Evolutionary conservation across 2,888 invertebrate species (phyloP).

Genomic region (Hirtodrosophila duncani): DNA sequence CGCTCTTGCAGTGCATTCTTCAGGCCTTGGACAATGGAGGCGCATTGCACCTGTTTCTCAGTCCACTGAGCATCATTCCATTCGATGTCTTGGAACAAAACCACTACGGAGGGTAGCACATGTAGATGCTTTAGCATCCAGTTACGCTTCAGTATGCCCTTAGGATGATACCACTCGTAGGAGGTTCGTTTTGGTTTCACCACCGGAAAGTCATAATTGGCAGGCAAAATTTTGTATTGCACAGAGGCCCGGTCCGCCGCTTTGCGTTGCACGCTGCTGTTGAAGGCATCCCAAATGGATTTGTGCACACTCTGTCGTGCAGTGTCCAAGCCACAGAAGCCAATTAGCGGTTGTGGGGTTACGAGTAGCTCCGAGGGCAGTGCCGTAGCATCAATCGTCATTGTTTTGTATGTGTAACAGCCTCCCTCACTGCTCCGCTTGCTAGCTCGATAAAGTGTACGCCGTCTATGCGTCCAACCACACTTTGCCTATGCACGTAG

Average conservation of each 20-base stretch:
- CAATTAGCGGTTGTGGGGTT: constrained; percentile 91
- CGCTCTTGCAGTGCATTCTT: constrained; percentile 79
- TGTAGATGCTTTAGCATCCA: constrained; percentile 97
- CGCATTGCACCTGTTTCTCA: constrained; percentile 96
- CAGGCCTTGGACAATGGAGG: constrained; percentile 90
- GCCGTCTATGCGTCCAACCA: too few species aligned
- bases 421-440: too few species aligned
- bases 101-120: constrained; percentile 93
- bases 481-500: too few species aligned
- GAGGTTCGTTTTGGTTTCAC: constrained; percentile 91
- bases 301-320: constrained; percentile 91
- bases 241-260: constrained; percentile 84
- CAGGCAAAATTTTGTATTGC: constrained; percentile 88
- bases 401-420: constrained; percentile 55
- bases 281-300: constrained; percentile 95
- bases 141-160: constrained; percentile 94
- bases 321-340: constrained; percentile 92
- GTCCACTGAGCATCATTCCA: constrained; percentile 98
- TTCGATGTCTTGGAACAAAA: constrained; percentile 97
- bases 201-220: constrained; percentile 92
- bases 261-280: constrained; percentile 83
- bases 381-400: constrained; percentile 83
- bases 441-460: too few species aligned
- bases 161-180: constrained; percentile 97
- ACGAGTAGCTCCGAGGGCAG: constrained; percentile 91